Conservation (phyloP, 2,113 vertebrate species). For the Phalacrocorax carbo region DNA sequence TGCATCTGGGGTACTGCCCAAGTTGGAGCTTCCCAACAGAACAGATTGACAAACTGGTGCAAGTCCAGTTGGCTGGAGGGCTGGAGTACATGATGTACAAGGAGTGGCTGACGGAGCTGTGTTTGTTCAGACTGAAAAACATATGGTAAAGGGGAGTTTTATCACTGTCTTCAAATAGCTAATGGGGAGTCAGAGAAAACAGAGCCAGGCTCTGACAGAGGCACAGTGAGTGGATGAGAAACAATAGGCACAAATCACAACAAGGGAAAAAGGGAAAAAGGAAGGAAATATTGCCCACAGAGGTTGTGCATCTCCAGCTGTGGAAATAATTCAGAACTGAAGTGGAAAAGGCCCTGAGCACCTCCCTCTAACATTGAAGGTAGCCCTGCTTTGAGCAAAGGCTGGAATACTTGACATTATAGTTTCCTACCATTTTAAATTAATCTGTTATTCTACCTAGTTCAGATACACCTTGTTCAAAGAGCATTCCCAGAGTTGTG, state of each 20-base stretch:
- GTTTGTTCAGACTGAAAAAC: neutral
- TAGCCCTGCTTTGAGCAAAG: neutral
- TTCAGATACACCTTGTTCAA: neutral
- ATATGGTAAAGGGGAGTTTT: neutral
- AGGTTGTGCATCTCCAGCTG: neutral
- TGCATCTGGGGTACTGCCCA: neutral
- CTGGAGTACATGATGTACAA: neutral
- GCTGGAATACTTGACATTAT: neutral
- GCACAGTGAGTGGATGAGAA: neutral
- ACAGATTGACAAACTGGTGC: neutral
- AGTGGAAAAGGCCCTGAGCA: neutral
- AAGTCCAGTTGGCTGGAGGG: neutral
- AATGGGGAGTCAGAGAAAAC: neutral
- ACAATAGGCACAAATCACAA: neutral
- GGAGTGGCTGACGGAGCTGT: neutral
- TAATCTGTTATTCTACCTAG: neutral
- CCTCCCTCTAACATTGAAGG: neutral
- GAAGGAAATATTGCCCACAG: neutral
- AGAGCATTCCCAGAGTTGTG: accelerated
- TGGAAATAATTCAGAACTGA: neutral
- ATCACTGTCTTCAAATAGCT: neutral
- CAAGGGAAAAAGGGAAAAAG: neutral
- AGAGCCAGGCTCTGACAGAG: neutral
- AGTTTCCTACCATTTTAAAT: neutral
- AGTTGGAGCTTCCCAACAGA: neutral